These are phyloP conservation scores for Lepisosteus osseus DNA, from an alignment of 2,113 vertebrate genomes.

Conservation along the genomic window DNA sequence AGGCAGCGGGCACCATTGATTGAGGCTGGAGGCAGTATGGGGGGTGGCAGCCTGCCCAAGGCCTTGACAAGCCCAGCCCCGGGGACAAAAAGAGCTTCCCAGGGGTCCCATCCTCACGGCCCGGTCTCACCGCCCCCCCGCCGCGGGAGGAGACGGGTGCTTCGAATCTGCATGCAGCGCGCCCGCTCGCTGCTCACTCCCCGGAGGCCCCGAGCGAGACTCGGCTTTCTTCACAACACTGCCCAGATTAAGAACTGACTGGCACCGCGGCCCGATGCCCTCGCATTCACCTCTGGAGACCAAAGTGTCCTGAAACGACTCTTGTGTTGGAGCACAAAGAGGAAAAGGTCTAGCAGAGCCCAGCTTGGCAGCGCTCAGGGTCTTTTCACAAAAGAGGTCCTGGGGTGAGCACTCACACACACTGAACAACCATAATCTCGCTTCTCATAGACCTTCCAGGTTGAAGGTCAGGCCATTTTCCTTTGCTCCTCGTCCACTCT, in stretches of 20 bases:
- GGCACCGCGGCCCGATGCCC: conserved; percentile 58
- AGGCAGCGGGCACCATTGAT: neutral
- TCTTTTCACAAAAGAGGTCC: conserved; percentile 58
- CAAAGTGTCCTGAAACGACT: conserved; percentile 50
- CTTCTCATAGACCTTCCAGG: conserved; percentile 66
- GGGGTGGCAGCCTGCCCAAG: neutral
- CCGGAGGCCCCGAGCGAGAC: conserved; percentile 1
- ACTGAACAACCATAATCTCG: conserved; percentile 75
- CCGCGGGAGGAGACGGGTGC: neutral
- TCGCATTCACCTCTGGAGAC: conserved; percentile 66
- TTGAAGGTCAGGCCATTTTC: conserved; percentile 63
- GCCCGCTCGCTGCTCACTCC: neutral
- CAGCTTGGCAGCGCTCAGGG: conserved; percentile 37
- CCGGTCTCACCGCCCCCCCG: conserved; percentile 3
- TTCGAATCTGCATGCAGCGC: conserved; percentile 17
- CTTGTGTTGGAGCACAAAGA: conserved; percentile 48
- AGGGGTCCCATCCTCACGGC: conserved; percentile 7
- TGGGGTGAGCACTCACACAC: conserved; percentile 70
- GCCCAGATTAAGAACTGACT: conserved; percentile 51
- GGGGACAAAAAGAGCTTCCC: neutral
- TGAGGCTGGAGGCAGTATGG: neutral
- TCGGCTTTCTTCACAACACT: conserved; percentile 8
- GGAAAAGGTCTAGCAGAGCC: conserved; percentile 9
- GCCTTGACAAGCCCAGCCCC: neutral
- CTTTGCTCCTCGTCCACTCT: conserved; percentile 33